Evolutionary conservation across 2,113 vertebrate genomes (phyloP).

Genomic region (Xerus inauris): DNA sequence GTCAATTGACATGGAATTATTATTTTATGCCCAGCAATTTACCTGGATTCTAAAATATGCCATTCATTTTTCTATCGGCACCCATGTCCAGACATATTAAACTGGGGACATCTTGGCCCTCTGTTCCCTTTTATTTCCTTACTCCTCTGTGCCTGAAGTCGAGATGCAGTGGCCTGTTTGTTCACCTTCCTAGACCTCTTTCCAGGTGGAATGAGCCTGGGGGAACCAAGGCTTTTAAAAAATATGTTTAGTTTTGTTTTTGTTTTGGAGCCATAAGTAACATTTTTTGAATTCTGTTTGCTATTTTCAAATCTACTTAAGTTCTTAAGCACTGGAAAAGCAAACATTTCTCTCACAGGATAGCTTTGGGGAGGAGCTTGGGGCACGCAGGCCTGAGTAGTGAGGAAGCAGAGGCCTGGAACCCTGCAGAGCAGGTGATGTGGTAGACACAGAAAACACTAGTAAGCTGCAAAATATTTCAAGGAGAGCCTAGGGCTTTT

Average conservation of each 20-base stretch:
- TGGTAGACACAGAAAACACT: background rate
- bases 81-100: background rate
- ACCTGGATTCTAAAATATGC: background rate
- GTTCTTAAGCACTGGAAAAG: background rate
- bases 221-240: background rate
- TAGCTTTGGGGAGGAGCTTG: background rate
- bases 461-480: background rate
- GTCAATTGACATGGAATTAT: background rate
- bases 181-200: background rate
- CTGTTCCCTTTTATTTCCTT: background rate
- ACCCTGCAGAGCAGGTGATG: background rate
- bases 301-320: conserved; percentile 37
- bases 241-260: conserved; percentile 28
- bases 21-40: background rate
- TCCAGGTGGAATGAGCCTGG: background rate
- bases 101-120: background rate
- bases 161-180: background rate
- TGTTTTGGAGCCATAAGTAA: conserved; percentile 19
- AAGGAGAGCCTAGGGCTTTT: background rate
- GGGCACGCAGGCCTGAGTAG: background rate
- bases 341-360: background rate
- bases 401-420: background rate
- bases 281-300: conserved; percentile 64
- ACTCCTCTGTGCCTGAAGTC: background rate
- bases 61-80: background rate